phyloP scores from a whole-genome alignment of 2,888 invertebrate genomes.

The Cryptus viduatorius region DNA sequence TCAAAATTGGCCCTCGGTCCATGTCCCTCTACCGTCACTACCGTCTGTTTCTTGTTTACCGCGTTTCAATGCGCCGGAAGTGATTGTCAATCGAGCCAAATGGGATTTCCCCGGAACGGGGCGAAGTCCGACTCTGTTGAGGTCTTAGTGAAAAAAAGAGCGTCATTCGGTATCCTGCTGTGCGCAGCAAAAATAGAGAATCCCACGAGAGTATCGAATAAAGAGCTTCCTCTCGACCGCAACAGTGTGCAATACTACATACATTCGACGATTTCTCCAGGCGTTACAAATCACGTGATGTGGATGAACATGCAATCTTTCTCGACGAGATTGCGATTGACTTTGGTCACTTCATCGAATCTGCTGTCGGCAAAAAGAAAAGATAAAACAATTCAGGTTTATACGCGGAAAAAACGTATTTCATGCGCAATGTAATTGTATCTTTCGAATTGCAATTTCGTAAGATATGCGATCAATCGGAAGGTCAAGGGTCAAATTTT shows the following conservation, averaged over 20 bases:
- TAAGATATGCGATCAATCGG: too few species aligned
- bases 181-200: slow-evolving; percentile 45
- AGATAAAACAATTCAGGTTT: background rate
- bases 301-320: background rate
- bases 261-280: slow-evolving; percentile 24
- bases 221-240: slow-evolving; percentile 14
- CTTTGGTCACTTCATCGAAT: slow-evolving; percentile 3
- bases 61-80: slow-evolving; percentile 61
- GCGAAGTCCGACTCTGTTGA: slow-evolving; percentile 29
- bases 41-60: slow-evolving; percentile 47
- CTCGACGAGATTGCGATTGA: slow-evolving; percentile 23
- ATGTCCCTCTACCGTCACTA: slow-evolving; percentile 16
- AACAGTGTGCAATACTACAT: background rate
- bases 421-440: too few species aligned
- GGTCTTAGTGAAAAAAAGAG: slow-evolving; percentile 36
- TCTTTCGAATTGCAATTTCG: too few species aligned
- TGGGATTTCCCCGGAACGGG: slow-evolving; percentile 51
- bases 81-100: slow-evolving; percentile 66
- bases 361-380: background rate
- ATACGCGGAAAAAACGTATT: background rate
- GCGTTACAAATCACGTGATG: slow-evolving; percentile 35
- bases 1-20: slow-evolving; percentile 18
- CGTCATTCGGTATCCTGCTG: slow-evolving; percentile 35
- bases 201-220: slow-evolving; percentile 18
- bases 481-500: too few species aligned